A percentile compares a stretch with the other conserved stretches of the same genome.
Evolutionary conservation across 2,797 vertebrate genomes (phyloP).

Genomic region (Eulemur rubriventer): DNA sequence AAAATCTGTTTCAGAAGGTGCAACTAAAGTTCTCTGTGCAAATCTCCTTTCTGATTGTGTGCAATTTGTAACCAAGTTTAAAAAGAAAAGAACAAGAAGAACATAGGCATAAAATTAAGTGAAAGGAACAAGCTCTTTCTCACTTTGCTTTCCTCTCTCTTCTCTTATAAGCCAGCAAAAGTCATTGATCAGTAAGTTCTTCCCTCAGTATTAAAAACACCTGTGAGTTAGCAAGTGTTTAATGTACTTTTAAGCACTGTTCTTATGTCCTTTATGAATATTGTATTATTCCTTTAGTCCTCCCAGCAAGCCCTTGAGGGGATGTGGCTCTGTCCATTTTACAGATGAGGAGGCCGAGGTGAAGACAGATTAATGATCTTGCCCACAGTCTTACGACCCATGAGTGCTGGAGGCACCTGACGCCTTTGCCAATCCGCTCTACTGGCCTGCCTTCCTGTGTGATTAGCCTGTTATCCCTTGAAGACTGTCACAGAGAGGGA

Average conservation of each 20-base stretch:
- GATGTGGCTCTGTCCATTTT: neutral
- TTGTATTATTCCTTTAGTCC: neutral
- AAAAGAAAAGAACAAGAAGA: constrained; percentile 11
- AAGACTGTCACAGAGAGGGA: neutral
- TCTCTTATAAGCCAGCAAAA: neutral
- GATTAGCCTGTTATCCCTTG: neutral
- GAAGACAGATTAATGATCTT: neutral
- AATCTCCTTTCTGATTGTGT: neutral
- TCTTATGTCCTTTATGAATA: neutral
- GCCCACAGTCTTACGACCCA: neutral
- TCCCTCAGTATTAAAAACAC: constrained; percentile 12
- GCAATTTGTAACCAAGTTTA: neutral
- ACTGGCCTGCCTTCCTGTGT: neutral
- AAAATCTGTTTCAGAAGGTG: constrained; percentile 14
- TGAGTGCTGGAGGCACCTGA: neutral
- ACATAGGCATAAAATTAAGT: neutral
- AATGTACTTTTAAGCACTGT: neutral
- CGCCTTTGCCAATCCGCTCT: neutral
- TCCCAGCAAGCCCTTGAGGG: neutral
- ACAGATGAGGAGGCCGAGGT: neutral
- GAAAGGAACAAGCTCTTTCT: neutral
- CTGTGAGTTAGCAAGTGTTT: neutral
- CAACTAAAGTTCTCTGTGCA: neutral
- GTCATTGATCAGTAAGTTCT: neutral
- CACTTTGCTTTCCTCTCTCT: neutral